Conservation (phyloP, 2,797 vertebrate genomes). For the Argentina silus region DNA sequence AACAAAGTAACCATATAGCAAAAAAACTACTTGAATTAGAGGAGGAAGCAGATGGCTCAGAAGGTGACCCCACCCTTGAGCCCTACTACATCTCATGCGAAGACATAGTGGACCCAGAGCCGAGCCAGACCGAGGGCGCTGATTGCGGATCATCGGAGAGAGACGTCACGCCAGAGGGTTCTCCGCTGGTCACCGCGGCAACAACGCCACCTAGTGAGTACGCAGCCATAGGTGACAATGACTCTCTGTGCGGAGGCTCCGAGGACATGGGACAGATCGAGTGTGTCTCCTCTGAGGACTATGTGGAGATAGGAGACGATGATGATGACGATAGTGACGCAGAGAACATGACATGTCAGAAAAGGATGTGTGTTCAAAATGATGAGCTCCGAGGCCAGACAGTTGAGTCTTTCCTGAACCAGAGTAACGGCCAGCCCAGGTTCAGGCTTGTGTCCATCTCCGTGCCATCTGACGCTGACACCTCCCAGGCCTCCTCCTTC, state of each 20-base stretch:
- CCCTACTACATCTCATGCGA: constrained; percentile 62
- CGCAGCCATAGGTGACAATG: constrained; percentile 21
- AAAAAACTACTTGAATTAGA: constrained; percentile 30
- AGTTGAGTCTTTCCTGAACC: constrained; percentile 36
- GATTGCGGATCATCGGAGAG: constrained; percentile 24
- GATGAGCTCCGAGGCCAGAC: constrained; percentile 32
- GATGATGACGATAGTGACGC: constrained; percentile 22
- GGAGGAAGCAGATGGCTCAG: constrained; percentile 14
- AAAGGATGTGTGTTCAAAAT: constrained; percentile 26
- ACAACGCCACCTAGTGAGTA: constrained; percentile 31
- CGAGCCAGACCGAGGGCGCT: constrained; percentile 27
- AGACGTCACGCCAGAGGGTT: constrained; percentile 13
- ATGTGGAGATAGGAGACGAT: constrained; percentile 46
- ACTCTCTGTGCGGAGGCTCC: constrained; percentile 22
- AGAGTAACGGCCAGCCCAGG: constrained; percentile 54
- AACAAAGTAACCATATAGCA: constrained; percentile 13
- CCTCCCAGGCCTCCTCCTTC: constrained; percentile 59
- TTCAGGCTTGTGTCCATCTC: constrained; percentile 67
- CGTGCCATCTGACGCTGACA: constrained; percentile 59
- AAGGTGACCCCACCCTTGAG: constrained; percentile 40
- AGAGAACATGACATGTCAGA: constrained; percentile 38
- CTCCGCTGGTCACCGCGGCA: constrained; percentile 20
- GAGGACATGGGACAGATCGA: constrained; percentile 41
- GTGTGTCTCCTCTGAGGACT: constrained; percentile 47
- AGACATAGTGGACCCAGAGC: constrained; percentile 54